phyloP scores from a whole-genome alignment of 2,113 vertebrate genomes.

The Anoplopoma fimbria region DNA sequence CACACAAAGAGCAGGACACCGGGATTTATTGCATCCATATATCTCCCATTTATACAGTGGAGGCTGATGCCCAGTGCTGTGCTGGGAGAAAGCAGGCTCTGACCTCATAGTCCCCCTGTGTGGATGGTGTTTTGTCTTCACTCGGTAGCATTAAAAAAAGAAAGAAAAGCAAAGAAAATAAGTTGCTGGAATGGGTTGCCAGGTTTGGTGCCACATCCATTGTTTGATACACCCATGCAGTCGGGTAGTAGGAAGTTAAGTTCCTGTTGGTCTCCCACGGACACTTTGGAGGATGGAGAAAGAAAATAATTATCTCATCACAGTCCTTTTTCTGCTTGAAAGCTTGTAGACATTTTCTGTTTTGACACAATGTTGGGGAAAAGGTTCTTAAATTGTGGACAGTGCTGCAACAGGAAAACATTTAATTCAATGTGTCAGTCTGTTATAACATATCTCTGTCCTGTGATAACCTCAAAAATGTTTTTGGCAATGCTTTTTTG shows the following conservation, averaged over 20 bases:
- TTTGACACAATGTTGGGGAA: not conserved
- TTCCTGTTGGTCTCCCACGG: conserved; percentile 16
- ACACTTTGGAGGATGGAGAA: conserved; percentile 1
- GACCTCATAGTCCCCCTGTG: conserved; percentile 32
- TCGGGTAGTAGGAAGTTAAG: not conserved
- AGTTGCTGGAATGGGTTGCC: conserved; percentile 5
- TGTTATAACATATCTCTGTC: not conserved
- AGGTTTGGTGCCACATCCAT: conserved; percentile 24
- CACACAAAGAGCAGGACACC: conserved; percentile 40
- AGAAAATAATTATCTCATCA: conserved; percentile 7
- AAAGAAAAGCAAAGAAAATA: not conserved
- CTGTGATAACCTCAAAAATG: not conserved
- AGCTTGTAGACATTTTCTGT: not conserved
- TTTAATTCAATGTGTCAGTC: not conserved
- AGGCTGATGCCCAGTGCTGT: conserved; percentile 52
- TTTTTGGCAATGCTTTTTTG: not conserved
- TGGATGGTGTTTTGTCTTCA: conserved; percentile 35
- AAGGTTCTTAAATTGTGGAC: not conserved
- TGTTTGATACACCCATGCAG: conserved; percentile 29
- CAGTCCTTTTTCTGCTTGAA: not conserved
- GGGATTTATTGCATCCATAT: conserved; percentile 76
- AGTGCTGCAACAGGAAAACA: not conserved
- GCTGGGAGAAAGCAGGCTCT: conserved; percentile 28
- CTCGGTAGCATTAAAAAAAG: conserved; percentile 7
- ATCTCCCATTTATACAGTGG: conserved; percentile 68